Percentiles rank a stretch among this genome's conserved stretches.
Conservation (phyloP, 1,140 invertebrate species). For the Calycopis cecrops region DNA sequence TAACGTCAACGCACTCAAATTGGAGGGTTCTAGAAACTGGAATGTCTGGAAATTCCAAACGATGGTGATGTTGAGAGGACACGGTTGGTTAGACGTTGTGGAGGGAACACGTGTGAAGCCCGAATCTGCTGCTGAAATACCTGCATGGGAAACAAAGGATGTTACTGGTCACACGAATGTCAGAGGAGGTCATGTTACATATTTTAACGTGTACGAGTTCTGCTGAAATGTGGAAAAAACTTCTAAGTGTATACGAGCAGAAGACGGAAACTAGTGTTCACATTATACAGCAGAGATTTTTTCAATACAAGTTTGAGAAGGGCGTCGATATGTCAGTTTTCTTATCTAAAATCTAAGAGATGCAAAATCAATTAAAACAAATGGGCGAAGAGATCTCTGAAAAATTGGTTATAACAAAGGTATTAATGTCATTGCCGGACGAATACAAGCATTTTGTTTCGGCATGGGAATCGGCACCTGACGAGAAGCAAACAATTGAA, state of each 20-base stretch:
- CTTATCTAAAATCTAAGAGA: neutral
- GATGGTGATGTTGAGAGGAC: too few relatives aligned
- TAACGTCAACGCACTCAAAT: too few relatives aligned
- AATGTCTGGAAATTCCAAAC: too few relatives aligned
- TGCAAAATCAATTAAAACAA: constrained; percentile 8
- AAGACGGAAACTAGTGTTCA: neutral
- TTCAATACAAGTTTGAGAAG: neutral
- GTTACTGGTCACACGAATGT: neutral
- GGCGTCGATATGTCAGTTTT: neutral
- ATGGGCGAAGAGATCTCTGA: constrained; percentile 3
- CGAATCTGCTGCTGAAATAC: too few relatives aligned
- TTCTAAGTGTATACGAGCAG: neutral
- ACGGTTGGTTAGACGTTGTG: too few relatives aligned
- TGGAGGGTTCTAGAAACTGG: too few relatives aligned
- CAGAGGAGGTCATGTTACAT: constrained; percentile 7
- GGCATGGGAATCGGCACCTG: too few relatives aligned
- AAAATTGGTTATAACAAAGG: neutral
- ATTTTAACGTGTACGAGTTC: too few relatives aligned
- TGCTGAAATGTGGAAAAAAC: neutral
- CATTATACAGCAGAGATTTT: neutral
- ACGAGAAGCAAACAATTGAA: too few relatives aligned
- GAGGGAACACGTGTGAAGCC: too few relatives aligned
- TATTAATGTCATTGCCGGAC: constrained; percentile 4
- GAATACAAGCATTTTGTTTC: too few relatives aligned
- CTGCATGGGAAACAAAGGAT: too few relatives aligned